Percentiles rank a stretch among this genome's conserved stretches.
Conservation (phyloP, 2,113 vertebrate genomes). For the Suricata suricatta region DNA sequence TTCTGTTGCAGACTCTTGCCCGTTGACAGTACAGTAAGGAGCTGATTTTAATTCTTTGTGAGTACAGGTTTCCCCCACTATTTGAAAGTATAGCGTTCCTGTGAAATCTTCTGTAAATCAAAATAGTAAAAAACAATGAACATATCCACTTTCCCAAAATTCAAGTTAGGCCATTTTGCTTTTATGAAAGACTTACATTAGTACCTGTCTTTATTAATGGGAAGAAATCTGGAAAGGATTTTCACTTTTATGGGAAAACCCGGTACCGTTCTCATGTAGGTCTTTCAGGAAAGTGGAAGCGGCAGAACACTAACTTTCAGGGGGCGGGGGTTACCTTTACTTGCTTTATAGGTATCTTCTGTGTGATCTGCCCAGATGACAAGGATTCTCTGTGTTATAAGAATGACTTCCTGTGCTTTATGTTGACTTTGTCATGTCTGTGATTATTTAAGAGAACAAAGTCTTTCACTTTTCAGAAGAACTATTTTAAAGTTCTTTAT, state of each 20-base stretch:
- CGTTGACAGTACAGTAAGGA: not conserved
- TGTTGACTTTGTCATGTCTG: not conserved
- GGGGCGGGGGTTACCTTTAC: too few relatives aligned
- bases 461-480: not conserved
- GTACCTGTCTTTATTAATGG: not conserved
- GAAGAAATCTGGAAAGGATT: not conserved
- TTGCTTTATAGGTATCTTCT: not conserved
- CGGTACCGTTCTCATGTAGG: not conserved
- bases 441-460: conserved; percentile 43
- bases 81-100: not conserved
- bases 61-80: not conserved
- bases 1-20: not conserved
- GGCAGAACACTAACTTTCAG: not conserved
- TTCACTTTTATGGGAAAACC: not conserved
- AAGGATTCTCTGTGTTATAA: not conserved
- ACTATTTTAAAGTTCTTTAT: not conserved
- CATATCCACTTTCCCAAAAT: not conserved
- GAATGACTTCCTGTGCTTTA: not conserved
- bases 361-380: not conserved
- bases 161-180: not conserved
- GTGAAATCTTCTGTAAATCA: not conserved
- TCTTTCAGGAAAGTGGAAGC: not conserved
- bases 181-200: not conserved
- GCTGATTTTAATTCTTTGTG: not conserved
- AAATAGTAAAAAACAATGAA: not conserved